Percentiles rank a stretch among this genome's conserved stretches.
Evolutionary conservation across 2,888 invertebrate genomes (phyloP).

Genomic region (Tetropium fuscum): DNA sequence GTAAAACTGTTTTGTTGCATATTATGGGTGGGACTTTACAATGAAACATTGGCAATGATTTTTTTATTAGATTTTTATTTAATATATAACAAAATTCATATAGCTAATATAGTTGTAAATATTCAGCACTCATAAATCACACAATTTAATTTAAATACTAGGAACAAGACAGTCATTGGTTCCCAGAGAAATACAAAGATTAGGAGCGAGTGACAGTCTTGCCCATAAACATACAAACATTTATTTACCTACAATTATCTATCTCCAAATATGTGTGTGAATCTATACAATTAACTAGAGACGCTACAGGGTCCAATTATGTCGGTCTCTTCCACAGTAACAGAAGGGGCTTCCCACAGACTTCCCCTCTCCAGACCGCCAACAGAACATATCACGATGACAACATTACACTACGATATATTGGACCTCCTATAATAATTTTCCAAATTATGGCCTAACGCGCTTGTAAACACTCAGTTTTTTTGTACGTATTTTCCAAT

Average conservation of each 20-base stretch:
- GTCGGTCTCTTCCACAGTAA: constrained; percentile 25
- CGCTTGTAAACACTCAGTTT: constrained; percentile 35
- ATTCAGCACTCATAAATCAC: constrained; percentile 59
- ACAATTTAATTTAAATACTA: constrained; percentile 48
- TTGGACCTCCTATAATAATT: constrained; percentile 15
- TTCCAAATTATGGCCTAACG: constrained; percentile 15
- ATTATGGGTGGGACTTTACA: too few relatives aligned
- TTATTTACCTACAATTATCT: constrained; percentile 53
- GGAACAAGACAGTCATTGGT: constrained; percentile 41
- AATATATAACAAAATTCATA: constrained; percentile 59
- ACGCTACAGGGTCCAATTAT: constrained; percentile 36
- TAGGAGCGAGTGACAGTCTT: constrained; percentile 40
- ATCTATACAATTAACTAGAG: constrained; percentile 42
- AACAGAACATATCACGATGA: constrained; percentile 13
- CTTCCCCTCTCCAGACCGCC: neutral
- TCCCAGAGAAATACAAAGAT: constrained; percentile 38
- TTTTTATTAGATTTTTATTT: constrained; percentile 45
- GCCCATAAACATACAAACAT: constrained; percentile 51
- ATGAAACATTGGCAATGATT: too few relatives aligned
- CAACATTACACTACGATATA: constrained; percentile 17
- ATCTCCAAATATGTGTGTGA: constrained; percentile 41
- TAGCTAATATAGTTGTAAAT: constrained; percentile 53
- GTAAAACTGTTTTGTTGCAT: too few relatives aligned
- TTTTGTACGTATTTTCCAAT: constrained; percentile 44
- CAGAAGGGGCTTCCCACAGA: constrained; percentile 7